Evolutionary conservation across 1,140 invertebrate species (phyloP).

Genomic region (Camponotus floridanus): DNA sequence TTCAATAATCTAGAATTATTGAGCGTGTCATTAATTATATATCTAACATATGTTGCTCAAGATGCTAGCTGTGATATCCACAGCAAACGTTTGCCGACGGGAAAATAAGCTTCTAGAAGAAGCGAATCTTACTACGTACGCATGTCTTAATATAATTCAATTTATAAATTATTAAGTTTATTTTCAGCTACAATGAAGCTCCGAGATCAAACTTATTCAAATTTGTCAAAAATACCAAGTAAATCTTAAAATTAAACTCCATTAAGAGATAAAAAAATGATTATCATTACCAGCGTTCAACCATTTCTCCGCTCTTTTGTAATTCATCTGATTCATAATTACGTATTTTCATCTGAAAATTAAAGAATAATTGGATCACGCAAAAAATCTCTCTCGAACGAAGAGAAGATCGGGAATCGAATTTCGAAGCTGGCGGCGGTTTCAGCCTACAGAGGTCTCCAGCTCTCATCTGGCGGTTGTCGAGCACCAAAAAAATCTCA

Average conservation of each 20-base stretch:
- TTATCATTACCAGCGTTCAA: not conserved
- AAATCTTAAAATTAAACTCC: not conserved
- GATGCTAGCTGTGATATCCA: not conserved
- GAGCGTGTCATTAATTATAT: not conserved
- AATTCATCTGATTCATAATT: not conserved
- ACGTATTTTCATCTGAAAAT: not conserved
- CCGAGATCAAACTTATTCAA: not conserved
- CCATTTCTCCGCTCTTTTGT: not conserved
- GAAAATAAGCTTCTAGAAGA: conserved; percentile 2
- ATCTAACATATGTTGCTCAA: not conserved
- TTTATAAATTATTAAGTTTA: conserved; percentile 17
- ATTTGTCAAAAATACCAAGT: not conserved
- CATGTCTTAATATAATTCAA: not conserved
- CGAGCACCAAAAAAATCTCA: conserved; percentile 68
- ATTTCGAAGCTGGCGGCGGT: conserved; percentile 32
- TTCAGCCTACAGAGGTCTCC: conserved; percentile 82
- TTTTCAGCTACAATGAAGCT: not conserved
- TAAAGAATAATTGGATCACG: not conserved
- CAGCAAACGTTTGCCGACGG: conserved; percentile 24
- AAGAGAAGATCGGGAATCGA: conserved; percentile 31
- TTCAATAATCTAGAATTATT: not conserved
- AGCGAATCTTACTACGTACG: not conserved
- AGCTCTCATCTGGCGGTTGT: conserved; percentile 78
- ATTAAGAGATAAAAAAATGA: not conserved
- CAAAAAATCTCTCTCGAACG: conserved; percentile 9